Percentiles rank a stretch among this genome's conserved stretches.
These are phyloP conservation scores for Euzetes globulus DNA, from an alignment of 2,888 invertebrate genomes.

Conservation along the genomic window DNA sequence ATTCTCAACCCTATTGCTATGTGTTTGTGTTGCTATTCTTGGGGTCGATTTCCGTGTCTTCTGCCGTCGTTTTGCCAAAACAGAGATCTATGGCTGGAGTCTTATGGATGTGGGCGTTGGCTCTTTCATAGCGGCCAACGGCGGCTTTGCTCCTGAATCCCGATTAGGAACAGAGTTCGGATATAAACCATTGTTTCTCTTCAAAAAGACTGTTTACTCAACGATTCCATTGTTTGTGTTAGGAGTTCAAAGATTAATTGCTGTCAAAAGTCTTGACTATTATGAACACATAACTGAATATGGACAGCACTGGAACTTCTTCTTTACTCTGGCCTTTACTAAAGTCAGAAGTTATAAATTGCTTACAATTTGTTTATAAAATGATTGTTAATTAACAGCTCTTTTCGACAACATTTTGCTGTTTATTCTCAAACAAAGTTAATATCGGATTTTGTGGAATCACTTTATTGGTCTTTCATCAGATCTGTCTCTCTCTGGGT, in stretches of 20 bases:
- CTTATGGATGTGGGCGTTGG: conserved; percentile 96
- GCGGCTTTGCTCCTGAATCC: conserved; percentile 56
- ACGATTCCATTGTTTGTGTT: conserved; percentile 47
- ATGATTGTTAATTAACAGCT: conserved; percentile 46
- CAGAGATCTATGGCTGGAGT: conserved; percentile 72
- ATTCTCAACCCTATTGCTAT: conserved; percentile 49
- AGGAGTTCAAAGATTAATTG: conserved; percentile 49
- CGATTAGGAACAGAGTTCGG: conserved; percentile 42
- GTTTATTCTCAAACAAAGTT: conserved; percentile 53
- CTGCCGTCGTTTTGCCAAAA: conserved; percentile 77
- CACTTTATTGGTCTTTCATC: conserved; percentile 48
- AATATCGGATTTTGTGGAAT: conserved; percentile 55
- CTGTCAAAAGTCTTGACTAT: conserved; percentile 60
- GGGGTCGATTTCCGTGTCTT: conserved; percentile 88
- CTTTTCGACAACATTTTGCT: conserved; percentile 58
- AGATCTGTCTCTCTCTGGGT: conserved; percentile 46
- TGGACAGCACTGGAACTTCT: conserved; percentile 97
- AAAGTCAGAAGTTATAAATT: conserved; percentile 51
- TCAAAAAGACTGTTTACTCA: conserved; percentile 35
- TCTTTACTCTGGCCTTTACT: conserved; percentile 78
- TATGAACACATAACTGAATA: conserved; percentile 85
- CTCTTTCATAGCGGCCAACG: conserved; percentile 72
- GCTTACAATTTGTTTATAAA: not conserved
- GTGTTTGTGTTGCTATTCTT: conserved; percentile 64
- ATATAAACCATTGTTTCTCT: not conserved